Evolutionary conservation across 1,140 invertebrate genomes (phyloP), one percentile per base, ranked within the genome.

Genomic region (Gonatopus flavifemur): DNA sequence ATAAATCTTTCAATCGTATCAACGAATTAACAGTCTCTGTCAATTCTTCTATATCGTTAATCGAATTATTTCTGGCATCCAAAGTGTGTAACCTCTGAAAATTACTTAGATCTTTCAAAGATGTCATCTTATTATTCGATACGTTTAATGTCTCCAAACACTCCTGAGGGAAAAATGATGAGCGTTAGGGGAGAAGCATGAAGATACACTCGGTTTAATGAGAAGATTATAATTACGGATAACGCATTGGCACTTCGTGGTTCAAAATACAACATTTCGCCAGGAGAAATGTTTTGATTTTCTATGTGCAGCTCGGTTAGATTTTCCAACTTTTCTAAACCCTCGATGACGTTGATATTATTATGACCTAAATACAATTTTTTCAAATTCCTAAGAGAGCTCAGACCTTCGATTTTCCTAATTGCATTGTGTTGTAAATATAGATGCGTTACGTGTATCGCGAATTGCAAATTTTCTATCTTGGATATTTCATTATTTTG

Each of bases 391-490:
- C 64, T 66, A 19, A 88, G 67, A 45, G 59, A 67, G 3, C 80
- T 64, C 10, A 89, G 67, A 55, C 86, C 85, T 68, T 85, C 82
- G 20, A 88, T 83, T 70, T 83, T 82, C 8, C 55, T 69, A 41
- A 88, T 83, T 61, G 78, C 72, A 58, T 89, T 88, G 60, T 84
- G 83, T 79, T 89, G 86, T 3, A 88, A 60, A 68, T 88, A 87
- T 18, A 89, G 72, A 59, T 84, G 81, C 2, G 82, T 84, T 24
- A 88, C 63, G 59, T 84, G 84, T n/a, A 62, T 66, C 0, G 84
- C 67, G 31, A 70, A 58, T 46, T 84, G 64, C 3, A 89, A 60
- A 62, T 86, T 85, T 58, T 83, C 76, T 42, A 88, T 85, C 59
- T 74, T 81, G 6, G 68, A 64, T 46, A 88, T 79, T 12, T 65